Evolutionary conservation across 2,797 vertebrate species (phyloP).

Genomic region (Oryzias dopingdopingensis): DNA sequence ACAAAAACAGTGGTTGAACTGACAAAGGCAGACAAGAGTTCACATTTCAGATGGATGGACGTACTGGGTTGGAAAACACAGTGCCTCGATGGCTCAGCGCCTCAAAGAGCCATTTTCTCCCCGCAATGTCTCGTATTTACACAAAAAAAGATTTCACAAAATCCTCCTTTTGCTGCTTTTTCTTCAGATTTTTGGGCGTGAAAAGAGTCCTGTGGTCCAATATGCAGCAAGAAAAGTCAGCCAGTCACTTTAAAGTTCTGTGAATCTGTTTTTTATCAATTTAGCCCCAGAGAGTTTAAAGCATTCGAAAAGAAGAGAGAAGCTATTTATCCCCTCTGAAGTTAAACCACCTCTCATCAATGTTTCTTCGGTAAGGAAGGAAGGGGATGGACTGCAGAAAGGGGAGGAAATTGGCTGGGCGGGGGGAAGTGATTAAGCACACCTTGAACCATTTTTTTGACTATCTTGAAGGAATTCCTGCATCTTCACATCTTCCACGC

Average conservation of each 20-base stretch:
- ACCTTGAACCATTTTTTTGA: conserved; percentile 59
- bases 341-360: conserved; percentile 48
- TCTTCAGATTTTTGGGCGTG: conserved; percentile 32
- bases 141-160: conserved; percentile 43
- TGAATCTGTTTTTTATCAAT: conserved; percentile 49
- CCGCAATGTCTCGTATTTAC: conserved; percentile 63
- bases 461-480: conserved; percentile 81
- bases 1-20: conserved; percentile 24
- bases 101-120: conserved; percentile 44
- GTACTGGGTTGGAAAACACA: conserved; percentile 46
- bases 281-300: conserved; percentile 60
- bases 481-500: conserved; percentile 42
- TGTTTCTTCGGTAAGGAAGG: conserved; percentile 45
- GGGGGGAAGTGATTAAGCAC: conserved; percentile 36
- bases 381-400: conserved; percentile 41
- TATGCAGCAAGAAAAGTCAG: conserved; percentile 39
- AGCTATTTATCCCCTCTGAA: conserved; percentile 22
- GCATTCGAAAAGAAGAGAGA: conserved; percentile 57
- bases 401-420: conserved; percentile 43
- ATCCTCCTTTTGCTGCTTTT: conserved; percentile 8
- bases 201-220: conserved; percentile 37
- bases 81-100: conserved; percentile 60
- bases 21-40: conserved; percentile 12
- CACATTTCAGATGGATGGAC: conserved; percentile 34
- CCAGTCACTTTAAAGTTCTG: conserved; percentile 43